These are phyloP conservation scores for Lophotriccus pileatus DNA, from an alignment of 2,797 vertebrate genomes.

Conservation along the genomic window DNA sequence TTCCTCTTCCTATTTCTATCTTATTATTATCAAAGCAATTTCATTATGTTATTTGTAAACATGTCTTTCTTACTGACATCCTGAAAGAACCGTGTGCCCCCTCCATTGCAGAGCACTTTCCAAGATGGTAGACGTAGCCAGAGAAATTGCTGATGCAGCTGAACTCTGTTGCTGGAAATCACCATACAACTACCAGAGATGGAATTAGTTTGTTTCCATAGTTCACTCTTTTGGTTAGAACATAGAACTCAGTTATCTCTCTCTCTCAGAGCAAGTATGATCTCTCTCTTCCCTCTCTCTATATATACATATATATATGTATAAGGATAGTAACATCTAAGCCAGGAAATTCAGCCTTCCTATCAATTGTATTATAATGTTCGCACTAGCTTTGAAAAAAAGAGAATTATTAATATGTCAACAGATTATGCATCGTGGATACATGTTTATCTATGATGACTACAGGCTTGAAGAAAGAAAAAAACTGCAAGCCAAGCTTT, in stretches of 20 bases:
- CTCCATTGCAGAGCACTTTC: background rate
- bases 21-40: background rate
- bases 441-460: background rate
- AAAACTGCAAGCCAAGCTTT: background rate
- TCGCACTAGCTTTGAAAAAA: background rate
- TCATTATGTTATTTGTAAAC: background rate
- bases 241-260: background rate
- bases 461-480: background rate
- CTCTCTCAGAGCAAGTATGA: background rate
- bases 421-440: background rate
- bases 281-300: no score
- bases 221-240: background rate
- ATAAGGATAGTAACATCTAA: background rate
- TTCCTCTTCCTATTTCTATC: background rate
- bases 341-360: background rate
- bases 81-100: background rate
- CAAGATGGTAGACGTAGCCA: background rate
- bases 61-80: background rate
- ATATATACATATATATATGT: no score
- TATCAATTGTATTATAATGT: background rate
- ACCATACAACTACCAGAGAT: background rate
- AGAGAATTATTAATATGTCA: background rate
- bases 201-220: background rate
- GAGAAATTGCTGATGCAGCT: background rate
- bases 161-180: background rate